Evolutionary conservation across 2,113 vertebrate genomes (phyloP), one percentile per base, ranked within the genome.

Genomic region (Rhodinocichla rosea): DNA sequence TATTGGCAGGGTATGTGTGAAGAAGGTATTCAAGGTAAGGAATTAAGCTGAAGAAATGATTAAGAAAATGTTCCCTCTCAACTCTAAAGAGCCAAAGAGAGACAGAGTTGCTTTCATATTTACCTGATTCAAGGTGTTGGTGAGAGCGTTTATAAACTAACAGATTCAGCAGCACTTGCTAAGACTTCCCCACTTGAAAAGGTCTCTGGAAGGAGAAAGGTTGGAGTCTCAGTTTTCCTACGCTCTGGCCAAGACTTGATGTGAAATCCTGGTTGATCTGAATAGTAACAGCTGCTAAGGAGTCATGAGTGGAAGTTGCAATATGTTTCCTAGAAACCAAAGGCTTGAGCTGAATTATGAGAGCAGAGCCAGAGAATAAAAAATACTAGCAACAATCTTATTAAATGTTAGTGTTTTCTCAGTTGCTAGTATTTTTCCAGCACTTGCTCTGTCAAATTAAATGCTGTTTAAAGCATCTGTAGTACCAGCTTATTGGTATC

Each of bases 261-360:
- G 49, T 60, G 52, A 81, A 89, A 91, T 79, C 32, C n/a, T 81
- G 44, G 70, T 78, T 82, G 35, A 81, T 76, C 62, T 68, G 37
- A 82, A 50, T 75, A 83, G 81, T 78, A 91, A 82, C 81, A 87
- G 62, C 89, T 96, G 94, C 65, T 83, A 45, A 94, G 45, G 59
- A 88, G 59, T 37, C 67, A 77, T 6, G 60, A 50, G 28, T 81
- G 28, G 77, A 84, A 82, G 71, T 37, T 76, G 78, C 53, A 77
- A 11, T 60, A 45, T 91, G 65, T 92, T 93, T 91, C 77, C 83
- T 89, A 89, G 89, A 96, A 95, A 95, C 89, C 74, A 89, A 84
- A 95, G 44, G 26, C 60, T 89, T 75, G 69, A 82, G 65, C 40
- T 91, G 70, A 76, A 30, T 75, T 26, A 92, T 57, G 62, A 91